Percentiles rank a stretch among this genome's conserved stretches.
Conservation (phyloP, 2,797 vertebrate genomes). For the Erpetoichthys calabaricus region DNA sequence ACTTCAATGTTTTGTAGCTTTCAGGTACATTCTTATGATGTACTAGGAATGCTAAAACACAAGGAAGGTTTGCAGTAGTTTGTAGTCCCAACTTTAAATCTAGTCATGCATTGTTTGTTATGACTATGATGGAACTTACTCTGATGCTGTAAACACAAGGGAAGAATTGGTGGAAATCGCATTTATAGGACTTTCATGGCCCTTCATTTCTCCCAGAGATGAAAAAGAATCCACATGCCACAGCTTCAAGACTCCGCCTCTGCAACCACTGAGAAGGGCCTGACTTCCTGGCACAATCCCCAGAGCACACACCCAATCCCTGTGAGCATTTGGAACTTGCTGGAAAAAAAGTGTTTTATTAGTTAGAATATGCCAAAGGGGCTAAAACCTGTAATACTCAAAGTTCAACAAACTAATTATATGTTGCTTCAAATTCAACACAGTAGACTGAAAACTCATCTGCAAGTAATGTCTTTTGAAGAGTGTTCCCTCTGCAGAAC, state of each 20-base stretch:
- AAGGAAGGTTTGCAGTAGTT: not conserved
- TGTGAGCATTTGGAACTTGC: slow-evolving; percentile 75
- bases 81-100: not conserved
- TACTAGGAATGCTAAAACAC: not conserved
- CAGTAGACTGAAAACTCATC: too few relatives aligned
- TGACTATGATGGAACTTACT: slow-evolving; percentile 57
- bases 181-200: slow-evolving; percentile 84
- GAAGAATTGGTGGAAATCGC: slow-evolving; percentile 75
- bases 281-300: slow-evolving; percentile 60
- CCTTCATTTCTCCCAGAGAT: slow-evolving; percentile 67
- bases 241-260: slow-evolving; percentile 76
- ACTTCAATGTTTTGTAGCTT: too few relatives aligned
- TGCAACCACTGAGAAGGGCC: slow-evolving; percentile 72
- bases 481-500: too few relatives aligned
- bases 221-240: slow-evolving; percentile 71
- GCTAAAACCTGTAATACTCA: too few relatives aligned
- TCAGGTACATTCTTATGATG: too few relatives aligned
- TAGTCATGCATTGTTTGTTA: not conserved
- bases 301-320: slow-evolving; percentile 80
- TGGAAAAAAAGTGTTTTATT: slow-evolving; percentile 22
- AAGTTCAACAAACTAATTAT: too few relatives aligned
- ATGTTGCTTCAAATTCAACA: too few relatives aligned
- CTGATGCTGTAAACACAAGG: slow-evolving; percentile 83
- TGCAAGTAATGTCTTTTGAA: too few relatives aligned
- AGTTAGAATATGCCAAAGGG: not conserved